phyloP scores from a whole-genome alignment of 2,113 vertebrate genomes.

The Porphyrio hochstetteri region DNA sequence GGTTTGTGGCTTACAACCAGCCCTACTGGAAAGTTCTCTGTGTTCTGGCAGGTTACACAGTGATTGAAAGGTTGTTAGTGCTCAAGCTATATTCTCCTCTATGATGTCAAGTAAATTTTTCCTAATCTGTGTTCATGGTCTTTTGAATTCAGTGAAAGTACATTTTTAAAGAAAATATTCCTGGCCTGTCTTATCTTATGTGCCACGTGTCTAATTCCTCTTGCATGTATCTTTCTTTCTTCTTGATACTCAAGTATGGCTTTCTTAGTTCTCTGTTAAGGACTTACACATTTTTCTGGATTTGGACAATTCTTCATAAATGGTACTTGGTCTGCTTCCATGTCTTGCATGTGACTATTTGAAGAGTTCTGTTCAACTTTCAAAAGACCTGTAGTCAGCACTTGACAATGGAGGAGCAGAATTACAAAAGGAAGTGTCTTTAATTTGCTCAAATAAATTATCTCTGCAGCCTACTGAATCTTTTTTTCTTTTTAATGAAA shows the following conservation, averaged over 20 bases:
- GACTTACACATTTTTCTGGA: neutral
- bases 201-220: neutral
- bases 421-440: neutral
- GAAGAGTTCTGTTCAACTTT: neutral
- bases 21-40: neutral
- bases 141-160: neutral
- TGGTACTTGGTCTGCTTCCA: neutral
- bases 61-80: neutral
- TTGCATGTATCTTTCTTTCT: neutral
- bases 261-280: neutral
- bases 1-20: neutral
- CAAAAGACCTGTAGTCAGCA: neutral
- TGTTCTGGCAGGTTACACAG: neutral
- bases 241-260: neutral
- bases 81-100: neutral
- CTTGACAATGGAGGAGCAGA: neutral
- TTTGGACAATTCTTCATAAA: neutral
- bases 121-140: neutral
- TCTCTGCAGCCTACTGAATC: neutral
- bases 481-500: neutral
- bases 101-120: neutral
- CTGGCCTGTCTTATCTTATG: neutral
- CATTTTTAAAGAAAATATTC: neutral
- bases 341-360: neutral
- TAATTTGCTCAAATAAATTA: neutral